Percentiles rank a stretch among this genome's conserved stretches.
Evolutionary conservation across 2,888 invertebrate species (phyloP).

Genomic region (Zygothrica quintamaculata): DNA sequence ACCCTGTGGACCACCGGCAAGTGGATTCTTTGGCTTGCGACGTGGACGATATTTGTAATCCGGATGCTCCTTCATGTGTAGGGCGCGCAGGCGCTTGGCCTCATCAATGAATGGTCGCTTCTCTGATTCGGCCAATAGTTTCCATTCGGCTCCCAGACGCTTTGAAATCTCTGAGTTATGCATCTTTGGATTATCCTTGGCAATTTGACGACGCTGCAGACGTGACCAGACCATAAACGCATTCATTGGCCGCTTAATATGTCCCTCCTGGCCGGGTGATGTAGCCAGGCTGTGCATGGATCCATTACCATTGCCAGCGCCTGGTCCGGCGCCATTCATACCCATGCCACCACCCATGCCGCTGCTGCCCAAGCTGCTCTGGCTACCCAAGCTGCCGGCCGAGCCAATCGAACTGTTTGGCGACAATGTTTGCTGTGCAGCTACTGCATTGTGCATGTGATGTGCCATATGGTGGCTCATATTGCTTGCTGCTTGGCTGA

Average conservation of each 20-base stretch:
- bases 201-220: constrained; percentile 95
- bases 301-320: constrained; percentile 32
- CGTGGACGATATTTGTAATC: constrained; percentile 95
- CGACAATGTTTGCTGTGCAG: constrained; percentile 80
- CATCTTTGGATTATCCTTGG: constrained; percentile 97
- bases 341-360: constrained; percentile 70
- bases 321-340: constrained; percentile 38
- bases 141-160: constrained; percentile 96
- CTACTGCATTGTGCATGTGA: constrained; percentile 69
- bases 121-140: constrained; percentile 92
- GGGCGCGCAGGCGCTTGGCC: constrained; percentile 93
- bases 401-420: constrained; percentile 83
- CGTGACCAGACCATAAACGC: constrained; percentile 99
- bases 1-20: constrained; percentile 84
- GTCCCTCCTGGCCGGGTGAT: constrained; percentile 87
- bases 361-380: constrained; percentile 67
- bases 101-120: constrained; percentile 98
- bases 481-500: constrained; percentile 74
- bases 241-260: constrained; percentile 98
- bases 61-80: constrained; percentile 96
- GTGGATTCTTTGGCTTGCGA: constrained; percentile 91
- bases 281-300: constrained; percentile 78
- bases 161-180: constrained; percentile 96
- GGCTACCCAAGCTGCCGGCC: constrained; percentile 64
- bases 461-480: constrained; percentile 82